Evolutionary conservation across 2,797 vertebrate genomes (phyloP).

Genomic region (Gymnoscopelus braueri): DNA sequence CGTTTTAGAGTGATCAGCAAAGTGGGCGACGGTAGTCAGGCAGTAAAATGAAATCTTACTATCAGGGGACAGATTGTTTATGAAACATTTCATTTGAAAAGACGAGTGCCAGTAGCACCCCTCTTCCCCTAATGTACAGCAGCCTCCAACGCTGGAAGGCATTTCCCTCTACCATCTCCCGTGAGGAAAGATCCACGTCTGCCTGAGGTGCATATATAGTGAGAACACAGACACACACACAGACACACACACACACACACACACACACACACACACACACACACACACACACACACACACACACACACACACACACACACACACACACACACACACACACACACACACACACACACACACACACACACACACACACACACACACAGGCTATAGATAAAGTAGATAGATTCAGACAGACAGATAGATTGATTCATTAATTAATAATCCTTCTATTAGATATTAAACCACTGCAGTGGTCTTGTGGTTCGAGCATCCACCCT

Average conservation of each 20-base stretch:
- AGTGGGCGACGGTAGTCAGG: slow-evolving; percentile 54
- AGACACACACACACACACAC: background rate
- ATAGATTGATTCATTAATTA: too few species aligned
- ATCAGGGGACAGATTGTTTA: slow-evolving; percentile 64
- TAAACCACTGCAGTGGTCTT: too few species aligned
- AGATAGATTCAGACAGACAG: too few species aligned
- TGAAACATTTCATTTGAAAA: slow-evolving; percentile 66
- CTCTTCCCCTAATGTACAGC: slow-evolving; percentile 36
- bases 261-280: background rate
- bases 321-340: too few species aligned
- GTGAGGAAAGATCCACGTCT: slow-evolving; percentile 54
- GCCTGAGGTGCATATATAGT: slow-evolving; percentile 52
- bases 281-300: too few species aligned
- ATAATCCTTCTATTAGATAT: too few species aligned
- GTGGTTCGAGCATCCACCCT: too few species aligned
- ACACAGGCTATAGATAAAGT: too few species aligned
- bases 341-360: too few species aligned
- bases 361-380: too few species aligned
- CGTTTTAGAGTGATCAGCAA: slow-evolving; percentile 65
- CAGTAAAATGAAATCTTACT: slow-evolving; percentile 63
- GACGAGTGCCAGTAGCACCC: slow-evolving; percentile 41
- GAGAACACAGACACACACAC: background rate
- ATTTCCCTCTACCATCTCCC: slow-evolving; percentile 53
- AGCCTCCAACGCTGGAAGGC: slow-evolving; percentile 54
- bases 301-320: too few species aligned